Percentiles rank a stretch among this genome's conserved stretches.
These are phyloP conservation scores for Aramus guarauna DNA, from an alignment of 2,113 vertebrate genomes.

Conservation along the genomic window DNA sequence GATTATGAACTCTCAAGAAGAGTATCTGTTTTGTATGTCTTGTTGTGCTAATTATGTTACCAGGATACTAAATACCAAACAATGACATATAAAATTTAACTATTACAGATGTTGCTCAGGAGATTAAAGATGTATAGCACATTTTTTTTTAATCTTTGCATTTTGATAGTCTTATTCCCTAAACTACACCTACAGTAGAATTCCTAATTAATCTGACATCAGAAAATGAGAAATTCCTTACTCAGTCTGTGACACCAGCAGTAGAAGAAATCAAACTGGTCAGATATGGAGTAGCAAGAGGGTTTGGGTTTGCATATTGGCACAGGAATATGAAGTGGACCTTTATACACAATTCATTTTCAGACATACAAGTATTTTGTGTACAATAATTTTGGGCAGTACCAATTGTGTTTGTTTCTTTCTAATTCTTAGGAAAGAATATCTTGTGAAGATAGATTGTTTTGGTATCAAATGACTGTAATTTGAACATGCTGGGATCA, in stretches of 20 bases:
- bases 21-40: conserved; percentile 39
- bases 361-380: background rate
- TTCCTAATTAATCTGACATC: background rate
- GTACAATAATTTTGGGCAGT: background rate
- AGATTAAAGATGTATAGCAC: background rate
- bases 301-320: background rate
- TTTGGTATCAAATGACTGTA: background rate
- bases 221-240: background rate
- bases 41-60: conserved; percentile 70
- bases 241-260: background rate
- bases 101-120: background rate
- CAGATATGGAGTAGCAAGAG: background rate
- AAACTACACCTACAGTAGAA: background rate
- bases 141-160: background rate
- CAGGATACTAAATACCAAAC: conserved; percentile 71
- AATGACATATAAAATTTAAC: background rate
- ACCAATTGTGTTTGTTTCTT: background rate
- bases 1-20: conserved; percentile 21
- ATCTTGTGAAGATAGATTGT: background rate
- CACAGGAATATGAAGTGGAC: background rate
- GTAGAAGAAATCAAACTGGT: background rate
- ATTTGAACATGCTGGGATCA: background rate
- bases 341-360: background rate
- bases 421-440: background rate
- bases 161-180: background rate